Evolutionary conservation across 1,140 invertebrate genomes (phyloP).

Genomic region (Danaus melanippus): DNA sequence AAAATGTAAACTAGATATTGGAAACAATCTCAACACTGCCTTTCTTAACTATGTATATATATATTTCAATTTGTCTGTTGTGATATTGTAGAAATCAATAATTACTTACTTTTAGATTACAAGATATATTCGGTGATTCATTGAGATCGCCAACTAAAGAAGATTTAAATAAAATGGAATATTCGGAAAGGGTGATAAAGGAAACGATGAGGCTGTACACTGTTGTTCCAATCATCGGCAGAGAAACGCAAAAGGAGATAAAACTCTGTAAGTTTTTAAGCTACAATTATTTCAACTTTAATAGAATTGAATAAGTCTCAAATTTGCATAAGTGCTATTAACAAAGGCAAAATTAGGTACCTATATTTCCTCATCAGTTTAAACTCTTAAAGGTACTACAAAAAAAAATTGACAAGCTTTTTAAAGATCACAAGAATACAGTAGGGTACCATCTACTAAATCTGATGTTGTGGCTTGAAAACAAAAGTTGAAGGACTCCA

Average conservation of each 20-base stretch:
- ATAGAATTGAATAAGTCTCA: too few relatives aligned
- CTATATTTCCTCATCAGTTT: too few relatives aligned
- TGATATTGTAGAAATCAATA: background rate
- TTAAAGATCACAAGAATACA: too few relatives aligned
- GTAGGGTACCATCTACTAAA: too few relatives aligned
- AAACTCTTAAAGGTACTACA: too few relatives aligned
- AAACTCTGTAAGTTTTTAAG: slow-evolving; percentile 36
- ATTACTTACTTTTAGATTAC: slow-evolving; percentile 23
- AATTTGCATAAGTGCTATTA: too few relatives aligned
- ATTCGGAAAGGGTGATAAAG: slow-evolving; percentile 54
- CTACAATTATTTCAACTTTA: too few relatives aligned
- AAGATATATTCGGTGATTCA: slow-evolving; percentile 42
- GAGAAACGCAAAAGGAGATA: slow-evolving; percentile 39
- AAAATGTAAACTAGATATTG: background rate
- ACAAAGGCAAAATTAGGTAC: too few relatives aligned
- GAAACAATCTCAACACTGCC: background rate
- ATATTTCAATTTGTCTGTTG: background rate
- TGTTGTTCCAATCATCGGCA: slow-evolving; percentile 46
- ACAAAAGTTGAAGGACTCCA: too few relatives aligned
- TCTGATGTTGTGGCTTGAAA: too few relatives aligned
- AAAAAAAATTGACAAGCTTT: too few relatives aligned
- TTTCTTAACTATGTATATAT: background rate
- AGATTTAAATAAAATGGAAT: slow-evolving; percentile 50
- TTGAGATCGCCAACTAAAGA: slow-evolving; percentile 38
- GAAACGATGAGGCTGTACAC: slow-evolving; percentile 58